Evolutionary conservation across 2,797 vertebrate species (phyloP).

Genomic region (Mormyrus hasselquistii): DNA sequence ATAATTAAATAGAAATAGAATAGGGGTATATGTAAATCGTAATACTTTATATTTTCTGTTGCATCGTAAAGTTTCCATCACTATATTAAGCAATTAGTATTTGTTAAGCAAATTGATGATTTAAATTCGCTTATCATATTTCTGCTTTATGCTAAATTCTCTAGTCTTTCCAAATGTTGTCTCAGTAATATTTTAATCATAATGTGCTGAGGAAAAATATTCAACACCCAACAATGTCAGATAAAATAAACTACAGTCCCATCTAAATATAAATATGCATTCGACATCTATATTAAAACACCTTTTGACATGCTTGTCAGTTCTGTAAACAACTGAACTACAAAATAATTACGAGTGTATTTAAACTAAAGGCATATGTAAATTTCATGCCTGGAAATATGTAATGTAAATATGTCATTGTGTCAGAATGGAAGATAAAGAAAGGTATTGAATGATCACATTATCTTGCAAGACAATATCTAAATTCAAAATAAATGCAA

Average conservation of each 20-base stretch:
- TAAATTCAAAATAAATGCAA: not conserved
- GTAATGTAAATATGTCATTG: conserved; percentile 14
- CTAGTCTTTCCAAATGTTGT: not conserved
- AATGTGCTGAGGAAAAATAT: not conserved
- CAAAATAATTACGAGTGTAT: conserved; percentile 6
- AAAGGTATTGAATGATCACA: not conserved
- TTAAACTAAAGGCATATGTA: conserved; percentile 10
- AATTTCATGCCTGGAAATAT: conserved; percentile 5
- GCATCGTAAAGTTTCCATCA: not conserved
- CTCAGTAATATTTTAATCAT: not conserved
- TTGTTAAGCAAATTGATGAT: not conserved
- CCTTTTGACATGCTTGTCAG: not conserved
- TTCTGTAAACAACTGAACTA: not conserved
- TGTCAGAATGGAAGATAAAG: not conserved
- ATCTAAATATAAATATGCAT: conserved; percentile 6
- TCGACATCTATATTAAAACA: conserved; percentile 10
- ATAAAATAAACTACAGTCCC: conserved; percentile 5
- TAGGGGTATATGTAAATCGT: not conserved
- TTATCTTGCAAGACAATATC: not conserved
- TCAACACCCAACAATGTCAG: not conserved
- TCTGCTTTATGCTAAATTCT: not conserved
- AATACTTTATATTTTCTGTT: not conserved
- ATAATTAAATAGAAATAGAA: not conserved
- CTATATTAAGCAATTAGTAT: not conserved
- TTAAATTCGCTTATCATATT: not conserved